These are phyloP conservation scores for Oncopeltus fasciatus DNA, from an alignment of 1,140 invertebrate genomes.

Conservation along the genomic window DNA sequence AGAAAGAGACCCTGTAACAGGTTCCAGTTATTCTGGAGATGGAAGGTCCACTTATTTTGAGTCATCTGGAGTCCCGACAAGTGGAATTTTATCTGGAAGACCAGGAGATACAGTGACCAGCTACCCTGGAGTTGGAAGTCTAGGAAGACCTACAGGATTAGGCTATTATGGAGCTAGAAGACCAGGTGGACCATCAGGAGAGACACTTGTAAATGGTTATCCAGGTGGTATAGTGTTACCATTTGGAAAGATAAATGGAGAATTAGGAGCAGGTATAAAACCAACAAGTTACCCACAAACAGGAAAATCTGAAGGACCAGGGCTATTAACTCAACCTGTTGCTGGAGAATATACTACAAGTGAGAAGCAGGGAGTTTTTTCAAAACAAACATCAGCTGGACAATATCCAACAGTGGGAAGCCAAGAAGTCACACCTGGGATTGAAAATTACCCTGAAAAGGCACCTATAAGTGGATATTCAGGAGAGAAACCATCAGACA, in stretches of 20 bases:
- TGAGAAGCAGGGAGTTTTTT: conserved; percentile 14
- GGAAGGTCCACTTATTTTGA: background rate
- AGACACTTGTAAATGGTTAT: conserved; percentile 10
- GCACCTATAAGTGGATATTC: conserved; percentile 5
- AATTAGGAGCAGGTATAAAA: conserved; percentile 4
- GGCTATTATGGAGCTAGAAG: conserved; percentile 4
- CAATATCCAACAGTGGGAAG: conserved; percentile 9
- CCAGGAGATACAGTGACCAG: conserved; percentile 7
- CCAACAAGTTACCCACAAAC: conserved; percentile 17
- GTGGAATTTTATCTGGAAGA: conserved; percentile 7
- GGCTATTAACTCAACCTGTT: no score
- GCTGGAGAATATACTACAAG: background rate
- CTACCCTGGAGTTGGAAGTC: conserved; percentile 7
- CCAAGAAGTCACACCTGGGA: conserved; percentile 8
- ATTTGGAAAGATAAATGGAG: conserved; percentile 15
- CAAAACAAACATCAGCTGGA: conserved; percentile 13
- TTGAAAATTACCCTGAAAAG: conserved; percentile 1
- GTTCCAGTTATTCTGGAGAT: conserved; percentile 10
- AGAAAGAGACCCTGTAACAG: background rate
- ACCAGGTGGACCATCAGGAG: conserved; percentile 12
- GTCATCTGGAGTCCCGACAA: background rate
- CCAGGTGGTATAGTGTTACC: conserved; percentile 15
- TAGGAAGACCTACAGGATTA: conserved; percentile 16
- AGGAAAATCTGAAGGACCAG: conserved; percentile 12
- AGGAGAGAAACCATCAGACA: conserved; percentile 14